Base-by-base conservation (phyloP, 1,140 invertebrate genomes). In the Leptopilina clavipes region DNA sequence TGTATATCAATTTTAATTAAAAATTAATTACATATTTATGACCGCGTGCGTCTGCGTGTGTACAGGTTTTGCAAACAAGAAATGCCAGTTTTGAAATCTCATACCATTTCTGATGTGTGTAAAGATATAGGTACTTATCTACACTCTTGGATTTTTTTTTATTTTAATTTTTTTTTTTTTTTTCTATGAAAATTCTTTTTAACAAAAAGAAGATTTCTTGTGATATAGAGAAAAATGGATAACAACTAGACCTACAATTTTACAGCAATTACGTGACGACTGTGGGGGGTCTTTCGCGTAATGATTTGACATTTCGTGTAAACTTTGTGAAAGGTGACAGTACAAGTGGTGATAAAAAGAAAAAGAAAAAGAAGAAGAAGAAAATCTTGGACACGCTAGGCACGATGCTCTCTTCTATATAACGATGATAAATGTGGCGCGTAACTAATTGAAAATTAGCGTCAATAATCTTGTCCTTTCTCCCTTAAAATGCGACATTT, bases 391-490 rank as follows among this genome's bases (percentile, higher is more conserved):
- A 48, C 52, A 54, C 72, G 43, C 31, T 37, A 45, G 18, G n/a
- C 48, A 52, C 14, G 48, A 52, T 52, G 48, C 48, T 17, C n/a
- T 8, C 48, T 52, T 52, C 48, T 17, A 52, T 17, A 52, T 25
- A 22, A 22, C 22, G 14, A 14, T 17, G 48, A 54, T 19, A 73
- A 45, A 73, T 52, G 72, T 31, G 19, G 25, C 44, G 72, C 45
- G 72, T 73, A 54, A 73, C 72, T 12, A 37, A 73, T 73, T 73
- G 72, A 54, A 73, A 73, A 73, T 73, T 73, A 52, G 45, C 48
- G 19, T 73, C 48, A 48, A 52, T 37, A 54, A 45, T 40, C 37
- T 52, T 17, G 0, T 17, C 48, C 48, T 52, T 52, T 52, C 48
- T 52, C 14, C 14, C 48, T 22, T 31, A 22, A 48, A 54, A 52